These are phyloP conservation scores for Thalpophila matura DNA, from an alignment of 2,888 invertebrate genomes.

Conservation along the genomic window DNA sequence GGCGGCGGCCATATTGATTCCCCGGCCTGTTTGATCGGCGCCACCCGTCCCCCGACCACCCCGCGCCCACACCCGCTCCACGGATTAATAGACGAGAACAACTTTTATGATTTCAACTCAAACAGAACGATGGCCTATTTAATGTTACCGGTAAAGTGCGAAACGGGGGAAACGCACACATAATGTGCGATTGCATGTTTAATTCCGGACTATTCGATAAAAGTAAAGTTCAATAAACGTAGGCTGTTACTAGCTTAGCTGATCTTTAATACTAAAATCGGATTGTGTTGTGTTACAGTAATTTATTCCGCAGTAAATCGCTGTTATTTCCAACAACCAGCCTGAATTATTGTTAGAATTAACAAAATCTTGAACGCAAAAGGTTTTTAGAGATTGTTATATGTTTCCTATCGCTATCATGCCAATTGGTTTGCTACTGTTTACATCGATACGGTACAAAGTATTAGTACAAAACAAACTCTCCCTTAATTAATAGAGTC, in stretches of 20 bases:
- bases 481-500: slow-evolving; percentile 48
- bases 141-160: slow-evolving; percentile 69
- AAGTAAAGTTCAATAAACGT: slow-evolving; percentile 31
- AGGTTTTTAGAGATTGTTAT: slow-evolving; percentile 39
- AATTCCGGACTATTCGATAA: slow-evolving; percentile 24
- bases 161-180: slow-evolving; percentile 54
- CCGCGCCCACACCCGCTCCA: slow-evolving; percentile 70
- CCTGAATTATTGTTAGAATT: slow-evolving; percentile 31
- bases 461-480: slow-evolving; percentile 27
- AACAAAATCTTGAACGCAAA: slow-evolving; percentile 33
- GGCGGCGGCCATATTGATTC: slow-evolving; percentile 91
- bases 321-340: slow-evolving; percentile 34
- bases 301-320: slow-evolving; percentile 44
- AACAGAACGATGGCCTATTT: slow-evolving; percentile 81
- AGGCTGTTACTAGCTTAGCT: slow-evolving; percentile 38
- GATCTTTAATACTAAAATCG: slow-evolving; percentile 45
- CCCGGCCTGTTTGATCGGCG: slow-evolving; percentile 90
- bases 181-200: slow-evolving; percentile 49
- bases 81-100: slow-evolving; percentile 90
- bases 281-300: slow-evolving; percentile 39
- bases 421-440: slow-evolving; percentile 35
- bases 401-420: slow-evolving; percentile 15
- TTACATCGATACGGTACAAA: slow-evolving; percentile 33
- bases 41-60: slow-evolving; percentile 75
- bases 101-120: slow-evolving; percentile 90